Evolutionary conservation across 2,888 invertebrate genomes (phyloP).

Genomic region (Parochlus steinenii): DNA sequence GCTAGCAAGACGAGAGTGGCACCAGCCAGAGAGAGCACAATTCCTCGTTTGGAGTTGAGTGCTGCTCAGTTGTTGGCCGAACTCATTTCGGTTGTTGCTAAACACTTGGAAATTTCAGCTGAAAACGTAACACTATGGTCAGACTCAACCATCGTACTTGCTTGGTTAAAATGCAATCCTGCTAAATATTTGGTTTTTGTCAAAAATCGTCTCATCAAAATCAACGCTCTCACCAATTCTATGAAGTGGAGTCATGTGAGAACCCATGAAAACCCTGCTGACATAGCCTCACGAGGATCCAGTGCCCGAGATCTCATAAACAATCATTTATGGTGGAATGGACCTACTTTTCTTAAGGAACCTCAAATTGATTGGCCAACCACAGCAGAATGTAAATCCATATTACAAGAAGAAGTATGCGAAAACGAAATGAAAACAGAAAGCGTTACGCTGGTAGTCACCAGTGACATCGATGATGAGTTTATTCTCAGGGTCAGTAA

Average conservation of each 20-base stretch:
- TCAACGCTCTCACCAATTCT: no score
- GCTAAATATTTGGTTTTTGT: no score
- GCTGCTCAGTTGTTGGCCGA: conserved; percentile 7
- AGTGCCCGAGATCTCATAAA: background rate
- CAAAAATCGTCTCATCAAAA: no score
- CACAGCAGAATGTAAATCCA: no score
- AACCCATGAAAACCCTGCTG: conserved; percentile 15
- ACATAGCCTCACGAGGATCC: conserved; percentile 15
- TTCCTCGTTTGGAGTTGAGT: conserved; percentile 18
- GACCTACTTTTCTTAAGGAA: background rate
- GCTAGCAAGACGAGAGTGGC: conserved; percentile 13
- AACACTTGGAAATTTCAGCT: background rate
- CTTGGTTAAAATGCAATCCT: conserved; percentile 15
- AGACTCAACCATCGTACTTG: conserved; percentile 15
- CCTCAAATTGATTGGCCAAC: no score
- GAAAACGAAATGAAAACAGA: no score
- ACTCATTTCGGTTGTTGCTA: no score
- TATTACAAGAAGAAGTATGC: no score
- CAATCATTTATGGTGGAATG: conserved; percentile 4
- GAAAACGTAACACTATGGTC: conserved; percentile 9
- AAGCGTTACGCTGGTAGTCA: no score
- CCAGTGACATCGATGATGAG: no score
- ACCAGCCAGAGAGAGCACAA: conserved; percentile 15
- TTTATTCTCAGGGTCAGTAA: no score
- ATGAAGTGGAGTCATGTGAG: conserved; percentile 16